Conservation (phyloP, 2,888 invertebrate species). For the Chydorus sphaericus region DNA sequence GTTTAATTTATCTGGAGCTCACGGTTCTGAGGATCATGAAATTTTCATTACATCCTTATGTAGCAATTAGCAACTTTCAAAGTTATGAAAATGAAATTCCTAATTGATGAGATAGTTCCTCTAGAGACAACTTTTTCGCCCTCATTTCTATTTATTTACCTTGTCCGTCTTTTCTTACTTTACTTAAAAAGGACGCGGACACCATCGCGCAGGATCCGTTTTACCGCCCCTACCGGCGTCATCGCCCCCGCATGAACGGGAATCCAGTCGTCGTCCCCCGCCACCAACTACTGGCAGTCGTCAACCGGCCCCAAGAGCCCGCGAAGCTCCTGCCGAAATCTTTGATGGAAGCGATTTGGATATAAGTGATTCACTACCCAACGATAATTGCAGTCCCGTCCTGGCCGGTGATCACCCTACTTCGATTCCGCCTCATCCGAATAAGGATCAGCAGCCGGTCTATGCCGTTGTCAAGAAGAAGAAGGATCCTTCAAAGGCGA, state of each 20-base stretch:
- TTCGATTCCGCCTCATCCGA: not conserved
- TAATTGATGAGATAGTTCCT: too few relatives aligned
- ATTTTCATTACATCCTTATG: too few relatives aligned
- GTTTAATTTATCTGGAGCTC: too few relatives aligned
- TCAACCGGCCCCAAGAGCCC: not conserved
- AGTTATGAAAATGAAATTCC: too few relatives aligned
- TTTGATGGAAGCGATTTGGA: slow-evolving; percentile 14
- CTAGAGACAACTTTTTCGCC: too few relatives aligned
- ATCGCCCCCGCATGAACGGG: not conserved
- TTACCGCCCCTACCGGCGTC: not conserved
- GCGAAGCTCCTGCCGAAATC: not conserved
- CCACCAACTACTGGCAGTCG: not conserved
- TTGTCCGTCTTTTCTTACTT: too few relatives aligned
- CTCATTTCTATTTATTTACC: too few relatives aligned
- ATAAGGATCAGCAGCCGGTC: slow-evolving; percentile 6
- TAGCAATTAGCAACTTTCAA: too few relatives aligned
- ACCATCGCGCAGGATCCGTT: not conserved
- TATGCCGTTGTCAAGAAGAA: slow-evolving; percentile 8
- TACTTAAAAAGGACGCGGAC: too few relatives aligned
- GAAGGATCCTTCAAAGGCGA: not conserved
- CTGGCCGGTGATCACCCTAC: not conserved
- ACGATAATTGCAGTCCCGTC: slow-evolving; percentile 1
- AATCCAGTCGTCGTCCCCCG: not conserved
- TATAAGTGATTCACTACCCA: slow-evolving; percentile 12
- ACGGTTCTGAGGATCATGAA: too few relatives aligned